A percentile compares a stretch with the other conserved stretches of the same genome.
phyloP scores from a whole-genome alignment of 2,888 invertebrate genomes.

The Eucera pruinosa region DNA sequence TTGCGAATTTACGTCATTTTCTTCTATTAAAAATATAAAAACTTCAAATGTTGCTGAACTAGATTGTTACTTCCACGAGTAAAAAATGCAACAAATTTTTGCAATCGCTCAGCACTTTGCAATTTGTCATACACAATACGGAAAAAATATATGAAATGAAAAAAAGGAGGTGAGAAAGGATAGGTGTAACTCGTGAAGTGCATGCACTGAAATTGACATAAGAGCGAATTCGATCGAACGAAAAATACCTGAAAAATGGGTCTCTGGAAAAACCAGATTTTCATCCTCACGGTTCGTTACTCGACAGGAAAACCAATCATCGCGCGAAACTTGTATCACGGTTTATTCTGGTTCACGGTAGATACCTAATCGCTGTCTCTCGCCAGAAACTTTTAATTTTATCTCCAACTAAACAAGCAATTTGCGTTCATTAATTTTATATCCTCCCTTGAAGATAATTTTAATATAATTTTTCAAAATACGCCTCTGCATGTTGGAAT shows the following conservation, averaged over 20 bases:
- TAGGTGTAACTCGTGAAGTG: slow-evolving; percentile 30
- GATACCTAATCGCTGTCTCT: slow-evolving; percentile 22
- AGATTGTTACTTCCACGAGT: too few species aligned
- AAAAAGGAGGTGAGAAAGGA: neutral
- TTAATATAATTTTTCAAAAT: neutral
- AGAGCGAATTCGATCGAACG: slow-evolving; percentile 47
- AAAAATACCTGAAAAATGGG: slow-evolving; percentile 43
- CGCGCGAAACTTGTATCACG: slow-evolving; percentile 16
- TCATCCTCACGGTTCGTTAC: slow-evolving; percentile 24
- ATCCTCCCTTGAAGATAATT: too few species aligned
- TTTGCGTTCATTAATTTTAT: neutral
- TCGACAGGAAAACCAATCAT: slow-evolving; percentile 41
- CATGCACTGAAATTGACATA: slow-evolving; percentile 42
- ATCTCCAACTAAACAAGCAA: neutral
- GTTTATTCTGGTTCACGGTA: slow-evolving; percentile 14
- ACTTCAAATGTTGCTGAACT: too few species aligned
- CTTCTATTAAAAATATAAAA: too few species aligned
- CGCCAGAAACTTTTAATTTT: slow-evolving; percentile 1
- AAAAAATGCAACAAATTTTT: too few species aligned
- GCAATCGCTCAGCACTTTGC: too few species aligned
- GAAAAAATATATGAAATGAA: neutral
- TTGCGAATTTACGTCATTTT: too few species aligned
- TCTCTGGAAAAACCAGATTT: slow-evolving; percentile 38
- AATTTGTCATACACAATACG: neutral
- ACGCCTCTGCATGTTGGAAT: neutral